Percentiles rank a stretch among this genome's conserved stretches.
These are phyloP conservation scores for Axis porcinus DNA, from an alignment of 2,113 vertebrate genomes.

Conservation along the genomic window DNA sequence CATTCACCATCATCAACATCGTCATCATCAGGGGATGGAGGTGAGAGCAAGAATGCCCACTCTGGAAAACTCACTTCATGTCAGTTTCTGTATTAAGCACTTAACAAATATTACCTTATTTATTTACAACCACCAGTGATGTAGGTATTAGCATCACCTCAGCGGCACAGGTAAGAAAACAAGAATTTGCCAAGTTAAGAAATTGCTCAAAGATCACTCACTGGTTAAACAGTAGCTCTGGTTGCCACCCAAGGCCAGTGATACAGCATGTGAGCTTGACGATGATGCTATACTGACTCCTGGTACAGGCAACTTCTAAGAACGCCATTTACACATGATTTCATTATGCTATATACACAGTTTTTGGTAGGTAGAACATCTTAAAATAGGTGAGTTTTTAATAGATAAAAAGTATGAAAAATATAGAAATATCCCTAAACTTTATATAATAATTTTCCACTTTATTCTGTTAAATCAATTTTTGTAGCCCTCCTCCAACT, in stretches of 20 bases:
- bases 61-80: not conserved
- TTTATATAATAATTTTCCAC: not conserved
- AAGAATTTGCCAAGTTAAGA: not conserved
- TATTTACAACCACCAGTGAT: not conserved
- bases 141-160: not conserved
- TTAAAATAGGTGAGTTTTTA: not conserved
- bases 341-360: not conserved
- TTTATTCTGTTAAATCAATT: not conserved
- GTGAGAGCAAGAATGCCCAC: not conserved
- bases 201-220: not conserved
- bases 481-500: not conserved
- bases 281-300: rapidly evolving
- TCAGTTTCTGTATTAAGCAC: not conserved
- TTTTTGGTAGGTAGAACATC: not conserved
- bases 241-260: not conserved
- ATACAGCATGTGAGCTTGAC: rapidly evolving
- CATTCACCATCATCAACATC: no score
- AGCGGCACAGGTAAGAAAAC: not conserved
- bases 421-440: not conserved
- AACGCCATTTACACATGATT: not conserved
- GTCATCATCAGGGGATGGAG: no score
- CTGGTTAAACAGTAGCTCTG: not conserved
- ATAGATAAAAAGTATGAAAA: not conserved
- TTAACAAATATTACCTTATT: not conserved
- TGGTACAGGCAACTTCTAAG: not conserved